Conservation (phyloP, 2,113 vertebrate species). For the Ranitomeya imitator region DNA sequence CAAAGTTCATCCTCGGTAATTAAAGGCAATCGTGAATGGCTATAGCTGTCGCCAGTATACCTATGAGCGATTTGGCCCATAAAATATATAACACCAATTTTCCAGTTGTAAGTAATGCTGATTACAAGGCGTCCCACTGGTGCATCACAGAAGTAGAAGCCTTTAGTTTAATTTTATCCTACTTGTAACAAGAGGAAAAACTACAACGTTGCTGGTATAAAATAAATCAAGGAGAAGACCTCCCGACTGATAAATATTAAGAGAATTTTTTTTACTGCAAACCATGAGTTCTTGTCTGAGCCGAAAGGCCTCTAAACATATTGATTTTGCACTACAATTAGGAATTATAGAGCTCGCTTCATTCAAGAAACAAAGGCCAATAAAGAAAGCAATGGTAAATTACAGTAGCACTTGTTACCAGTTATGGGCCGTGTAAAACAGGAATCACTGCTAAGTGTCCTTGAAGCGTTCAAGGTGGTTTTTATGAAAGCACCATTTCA, state of each 20-base stretch:
- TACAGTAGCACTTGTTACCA: conserved; percentile 29
- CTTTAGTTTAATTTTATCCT: conserved; percentile 61
- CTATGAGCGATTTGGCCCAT: conserved; percentile 13
- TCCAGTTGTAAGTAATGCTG: conserved; percentile 54
- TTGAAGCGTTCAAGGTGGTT: background rate
- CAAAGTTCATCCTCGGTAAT: conserved; percentile 55
- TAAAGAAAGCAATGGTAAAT: conserved; percentile 29
- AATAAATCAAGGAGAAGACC: conserved; percentile 62
- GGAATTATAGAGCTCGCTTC: conserved; percentile 36
- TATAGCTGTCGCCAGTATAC: conserved; percentile 4
- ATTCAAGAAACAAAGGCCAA: conserved; percentile 37
- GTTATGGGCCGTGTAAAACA: conserved; percentile 35
- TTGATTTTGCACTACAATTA: conserved; percentile 54
- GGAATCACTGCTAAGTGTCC: conserved; percentile 38
- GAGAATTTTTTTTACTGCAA: conserved; percentile 61
- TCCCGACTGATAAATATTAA: conserved; percentile 63
- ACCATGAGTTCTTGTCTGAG: conserved; percentile 9
- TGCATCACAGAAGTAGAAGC: conserved; percentile 30
- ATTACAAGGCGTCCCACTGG: background rate
- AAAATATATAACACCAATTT: conserved; percentile 59
- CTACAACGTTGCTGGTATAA: conserved; percentile 55
- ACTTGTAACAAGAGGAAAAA: conserved; percentile 59
- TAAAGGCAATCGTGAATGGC: conserved; percentile 48
- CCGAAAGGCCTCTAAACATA: conserved; percentile 32
- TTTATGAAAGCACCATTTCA: background rate